These are phyloP conservation scores for Eretmocerus hayati DNA, from an alignment of 2,888 invertebrate genomes.

Conservation along the genomic window DNA sequence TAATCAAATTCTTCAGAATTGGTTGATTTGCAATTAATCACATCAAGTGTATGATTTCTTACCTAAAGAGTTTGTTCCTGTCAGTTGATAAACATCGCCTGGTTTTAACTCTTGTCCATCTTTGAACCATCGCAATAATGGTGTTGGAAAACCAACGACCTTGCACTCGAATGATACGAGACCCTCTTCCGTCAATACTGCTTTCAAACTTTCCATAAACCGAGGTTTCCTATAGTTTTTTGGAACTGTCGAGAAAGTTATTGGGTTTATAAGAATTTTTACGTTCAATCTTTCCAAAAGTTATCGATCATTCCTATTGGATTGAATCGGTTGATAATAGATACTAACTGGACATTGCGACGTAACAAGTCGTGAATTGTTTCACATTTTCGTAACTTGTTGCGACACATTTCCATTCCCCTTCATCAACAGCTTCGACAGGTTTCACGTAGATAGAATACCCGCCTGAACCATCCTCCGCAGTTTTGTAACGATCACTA, in stretches of 20 bases:
- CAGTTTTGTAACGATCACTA: slow-evolving; percentile 62
- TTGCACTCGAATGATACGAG: slow-evolving; percentile 89
- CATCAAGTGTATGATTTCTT: slow-evolving; percentile 9
- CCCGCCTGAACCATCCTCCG: slow-evolving; percentile 78
- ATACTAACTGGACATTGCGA: slow-evolving; percentile 70
- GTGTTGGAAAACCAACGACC: slow-evolving; percentile 87
- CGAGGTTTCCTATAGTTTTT: slow-evolving; percentile 84
- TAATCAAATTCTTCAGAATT: background rate
- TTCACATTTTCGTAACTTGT: slow-evolving; percentile 68
- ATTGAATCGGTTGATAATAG: background rate
- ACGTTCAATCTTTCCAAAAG: too few species aligned
- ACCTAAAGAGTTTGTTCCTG: slow-evolving; percentile 80
- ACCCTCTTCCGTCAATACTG: slow-evolving; percentile 84
- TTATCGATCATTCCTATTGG: slow-evolving; percentile 3
- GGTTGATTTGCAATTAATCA: too few species aligned
- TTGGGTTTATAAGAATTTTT: background rate
- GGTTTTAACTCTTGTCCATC: slow-evolving; percentile 87
- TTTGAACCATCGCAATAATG: slow-evolving; percentile 82
- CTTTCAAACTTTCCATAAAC: slow-evolving; percentile 84
- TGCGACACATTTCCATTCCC: slow-evolving; percentile 86
- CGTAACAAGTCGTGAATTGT: slow-evolving; percentile 66
- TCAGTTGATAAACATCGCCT: slow-evolving; percentile 86
- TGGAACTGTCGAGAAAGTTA: slow-evolving; percentile 59
- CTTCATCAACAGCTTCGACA: slow-evolving; percentile 74
- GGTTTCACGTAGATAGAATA: slow-evolving; percentile 69